These are phyloP conservation scores for Balearica regulorum DNA, from an alignment of 2,797 vertebrate genomes.

Conservation along the genomic window DNA sequence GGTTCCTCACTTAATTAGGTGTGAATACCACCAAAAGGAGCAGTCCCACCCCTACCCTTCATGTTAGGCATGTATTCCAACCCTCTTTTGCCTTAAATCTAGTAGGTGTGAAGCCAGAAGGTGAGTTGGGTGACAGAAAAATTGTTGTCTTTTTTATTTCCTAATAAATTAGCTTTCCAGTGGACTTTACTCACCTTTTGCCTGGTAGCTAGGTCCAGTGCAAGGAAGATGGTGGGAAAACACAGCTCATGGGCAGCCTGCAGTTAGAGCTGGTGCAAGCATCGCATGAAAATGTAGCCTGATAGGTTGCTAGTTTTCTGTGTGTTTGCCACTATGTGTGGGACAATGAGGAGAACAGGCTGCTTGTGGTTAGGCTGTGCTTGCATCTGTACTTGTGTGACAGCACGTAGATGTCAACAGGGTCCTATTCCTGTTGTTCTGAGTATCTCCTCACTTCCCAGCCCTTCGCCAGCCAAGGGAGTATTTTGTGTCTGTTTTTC, in stretches of 20 bases:
- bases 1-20: background rate
- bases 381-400: background rate
- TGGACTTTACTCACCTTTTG: background rate
- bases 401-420: background rate
- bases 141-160: background rate
- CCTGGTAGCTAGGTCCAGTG: background rate
- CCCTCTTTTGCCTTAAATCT: background rate
- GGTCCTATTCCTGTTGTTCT: background rate
- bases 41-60: background rate
- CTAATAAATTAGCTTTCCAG: background rate
- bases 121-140: background rate
- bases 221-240: background rate
- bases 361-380: background rate
- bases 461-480: background rate
- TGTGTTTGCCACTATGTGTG: background rate
- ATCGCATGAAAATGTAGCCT: background rate
- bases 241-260: background rate
- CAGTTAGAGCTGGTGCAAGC: background rate
- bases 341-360: background rate
- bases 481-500: background rate
- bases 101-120: background rate
- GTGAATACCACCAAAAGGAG: background rate
- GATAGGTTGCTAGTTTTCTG: background rate
- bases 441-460: background rate
- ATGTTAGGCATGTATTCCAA: fast-evolving